These are phyloP conservation scores for Plecotus auritus DNA, from an alignment of 2,113 vertebrate species.

Conservation along the genomic window DNA sequence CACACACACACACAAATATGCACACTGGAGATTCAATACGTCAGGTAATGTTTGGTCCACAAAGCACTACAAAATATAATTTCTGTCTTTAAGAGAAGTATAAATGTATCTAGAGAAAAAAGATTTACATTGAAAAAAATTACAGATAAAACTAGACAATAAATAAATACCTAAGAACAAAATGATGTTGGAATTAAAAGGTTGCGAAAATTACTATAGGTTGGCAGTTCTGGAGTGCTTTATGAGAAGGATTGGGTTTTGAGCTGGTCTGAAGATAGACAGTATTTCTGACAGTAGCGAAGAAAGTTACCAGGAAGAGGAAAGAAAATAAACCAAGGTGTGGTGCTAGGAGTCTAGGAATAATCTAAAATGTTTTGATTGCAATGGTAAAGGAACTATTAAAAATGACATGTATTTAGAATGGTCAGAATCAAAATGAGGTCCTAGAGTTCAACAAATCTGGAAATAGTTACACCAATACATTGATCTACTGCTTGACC, in stretches of 20 bases:
- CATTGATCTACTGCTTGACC: background rate
- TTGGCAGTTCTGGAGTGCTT: background rate
- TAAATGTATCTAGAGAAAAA: background rate
- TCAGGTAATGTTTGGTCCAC: background rate
- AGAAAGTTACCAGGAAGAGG: background rate
- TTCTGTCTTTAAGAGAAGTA: background rate
- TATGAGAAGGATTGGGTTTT: background rate
- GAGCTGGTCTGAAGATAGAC: background rate
- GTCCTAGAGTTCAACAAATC: background rate
- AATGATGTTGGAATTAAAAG: background rate
- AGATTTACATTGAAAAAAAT: background rate
- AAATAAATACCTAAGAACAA: background rate
- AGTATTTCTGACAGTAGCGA: background rate
- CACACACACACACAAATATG: no score
- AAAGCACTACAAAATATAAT: background rate
- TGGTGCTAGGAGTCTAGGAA: background rate
- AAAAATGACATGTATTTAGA: background rate
- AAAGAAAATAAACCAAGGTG: background rate
- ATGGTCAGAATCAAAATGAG: background rate
- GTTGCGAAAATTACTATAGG: background rate
- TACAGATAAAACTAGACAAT: background rate
- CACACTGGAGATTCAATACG: background rate
- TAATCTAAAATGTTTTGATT: background rate
- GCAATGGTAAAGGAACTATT: background rate
- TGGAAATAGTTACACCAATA: background rate